Conservation (phyloP, 2,797 vertebrate species). For the Aratinga solstitialis region DNA sequence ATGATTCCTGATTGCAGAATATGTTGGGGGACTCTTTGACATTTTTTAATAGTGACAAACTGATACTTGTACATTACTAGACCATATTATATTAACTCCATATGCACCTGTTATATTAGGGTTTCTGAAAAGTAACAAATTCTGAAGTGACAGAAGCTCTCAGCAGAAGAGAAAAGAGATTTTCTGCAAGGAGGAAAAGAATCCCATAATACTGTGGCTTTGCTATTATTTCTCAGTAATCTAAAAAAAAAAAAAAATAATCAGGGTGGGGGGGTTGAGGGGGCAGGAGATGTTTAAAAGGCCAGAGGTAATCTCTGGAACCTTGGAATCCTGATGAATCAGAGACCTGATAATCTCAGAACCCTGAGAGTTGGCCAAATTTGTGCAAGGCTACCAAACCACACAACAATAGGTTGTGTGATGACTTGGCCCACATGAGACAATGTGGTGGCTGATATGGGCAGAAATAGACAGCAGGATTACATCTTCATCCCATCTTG, state of each 20-base stretch:
- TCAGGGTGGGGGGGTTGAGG: fast-evolving
- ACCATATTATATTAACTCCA: neutral
- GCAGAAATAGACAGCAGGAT: neutral
- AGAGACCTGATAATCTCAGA: neutral
- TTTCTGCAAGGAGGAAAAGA: neutral
- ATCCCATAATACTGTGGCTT: neutral
- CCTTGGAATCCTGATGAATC: neutral
- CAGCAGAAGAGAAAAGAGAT: neutral
- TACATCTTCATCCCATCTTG: neutral
- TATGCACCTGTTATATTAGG: neutral
- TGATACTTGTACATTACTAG: neutral
- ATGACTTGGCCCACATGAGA: neutral
- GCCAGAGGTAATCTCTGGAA: neutral
- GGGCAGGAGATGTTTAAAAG: neutral
- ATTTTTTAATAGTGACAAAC: neutral
- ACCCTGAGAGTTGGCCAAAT: neutral
- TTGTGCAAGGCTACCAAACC: neutral
- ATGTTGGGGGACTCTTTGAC: neutral
- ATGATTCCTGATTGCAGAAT: neutral
- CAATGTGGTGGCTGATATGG: neutral
- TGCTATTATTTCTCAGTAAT: neutral
- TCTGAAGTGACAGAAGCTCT: neutral
- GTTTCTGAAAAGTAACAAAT: neutral
- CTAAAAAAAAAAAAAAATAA: neutral
- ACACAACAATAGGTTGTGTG: neutral